These are phyloP conservation scores for Hymenopus coronatus DNA, from an alignment of 2,888 invertebrate genomes.

Conservation along the genomic window DNA sequence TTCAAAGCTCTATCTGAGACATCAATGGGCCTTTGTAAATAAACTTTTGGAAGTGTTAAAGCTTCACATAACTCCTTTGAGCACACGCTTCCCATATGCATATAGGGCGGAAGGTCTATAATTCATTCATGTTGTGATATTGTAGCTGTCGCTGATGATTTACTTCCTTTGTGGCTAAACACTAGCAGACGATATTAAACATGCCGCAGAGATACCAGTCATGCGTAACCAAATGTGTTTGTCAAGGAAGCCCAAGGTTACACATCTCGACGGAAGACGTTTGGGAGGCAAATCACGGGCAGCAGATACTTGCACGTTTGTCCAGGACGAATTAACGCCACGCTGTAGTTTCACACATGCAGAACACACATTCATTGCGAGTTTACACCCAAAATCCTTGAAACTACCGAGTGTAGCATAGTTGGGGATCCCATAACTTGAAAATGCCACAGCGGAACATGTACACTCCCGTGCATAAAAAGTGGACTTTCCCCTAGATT, in stretches of 20 bases:
- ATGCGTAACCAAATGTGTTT: background rate
- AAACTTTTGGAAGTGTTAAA: too few relatives aligned
- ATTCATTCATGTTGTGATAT: background rate
- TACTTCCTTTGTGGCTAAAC: background rate
- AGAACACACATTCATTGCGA: background rate
- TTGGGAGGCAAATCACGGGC: background rate
- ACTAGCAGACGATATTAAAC: background rate
- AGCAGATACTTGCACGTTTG: background rate
- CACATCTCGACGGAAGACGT: background rate
- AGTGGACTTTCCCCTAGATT: too few relatives aligned
- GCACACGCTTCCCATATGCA: too few relatives aligned
- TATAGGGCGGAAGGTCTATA: background rate
- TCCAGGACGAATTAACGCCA: background rate
- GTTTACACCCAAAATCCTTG: background rate
- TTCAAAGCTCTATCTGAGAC: too few relatives aligned
- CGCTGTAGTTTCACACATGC: background rate
- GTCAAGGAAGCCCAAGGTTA: background rate
- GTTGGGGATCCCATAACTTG: background rate
- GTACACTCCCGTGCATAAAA: too few relatives aligned
- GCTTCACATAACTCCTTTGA: too few relatives aligned
- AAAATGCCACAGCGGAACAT: too few relatives aligned
- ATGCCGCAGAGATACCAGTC: background rate
- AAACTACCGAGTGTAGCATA: background rate
- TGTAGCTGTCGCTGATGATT: background rate
- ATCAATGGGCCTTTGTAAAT: too few relatives aligned